Evolutionary conservation across 2,888 invertebrate genomes (phyloP), one percentile per base, ranked within the genome.

Genomic region (Acleris sparsana): DNA sequence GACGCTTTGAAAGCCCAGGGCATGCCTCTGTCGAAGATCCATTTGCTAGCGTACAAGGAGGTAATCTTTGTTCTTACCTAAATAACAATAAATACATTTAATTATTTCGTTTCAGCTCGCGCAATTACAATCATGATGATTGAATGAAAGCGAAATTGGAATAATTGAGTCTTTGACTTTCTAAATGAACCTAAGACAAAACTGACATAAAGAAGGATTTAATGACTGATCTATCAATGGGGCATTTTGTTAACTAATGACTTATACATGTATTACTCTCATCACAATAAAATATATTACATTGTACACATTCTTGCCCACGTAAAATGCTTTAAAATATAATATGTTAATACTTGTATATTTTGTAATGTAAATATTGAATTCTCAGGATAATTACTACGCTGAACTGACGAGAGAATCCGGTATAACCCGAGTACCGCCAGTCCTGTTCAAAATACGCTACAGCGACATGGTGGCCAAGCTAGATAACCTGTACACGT

Each of bases 401-500:
- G 88, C 78, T 0, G 82, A 75, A 0, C 70, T 92, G 0, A 79
- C 92, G 0, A 75, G 78, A 39, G 87, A 92, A 68, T 86, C 92
- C 0, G 91, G 92, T 1, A 92, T 89, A 67, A 81, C 81, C 0
- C 74, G 92, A 39, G 92, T 92, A 0, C 89, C 90, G 0, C 89
- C 90, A 0, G 92, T 92, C 1, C 80, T 92, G 82, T 86, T 80
- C 71, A 92, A 87, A 68, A 92, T 92, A 16, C 84, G 91, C 0
- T 69, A 73, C 0, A 3, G 66, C 0, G 89, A 91, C 69, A 85
- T 69, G 0, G 70, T 76, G 39, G 86, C 87, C 0, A 92, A 89
- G 63, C 44, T 88, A 0, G 83, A 87, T 0, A 85, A 86, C 67
- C 72, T 91, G 1, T 87, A 88, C 69, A 88, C 89, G 0, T 92